phyloP scores from a whole-genome alignment of 2,888 invertebrate genomes.

The Aspidiotus destructor region DNA sequence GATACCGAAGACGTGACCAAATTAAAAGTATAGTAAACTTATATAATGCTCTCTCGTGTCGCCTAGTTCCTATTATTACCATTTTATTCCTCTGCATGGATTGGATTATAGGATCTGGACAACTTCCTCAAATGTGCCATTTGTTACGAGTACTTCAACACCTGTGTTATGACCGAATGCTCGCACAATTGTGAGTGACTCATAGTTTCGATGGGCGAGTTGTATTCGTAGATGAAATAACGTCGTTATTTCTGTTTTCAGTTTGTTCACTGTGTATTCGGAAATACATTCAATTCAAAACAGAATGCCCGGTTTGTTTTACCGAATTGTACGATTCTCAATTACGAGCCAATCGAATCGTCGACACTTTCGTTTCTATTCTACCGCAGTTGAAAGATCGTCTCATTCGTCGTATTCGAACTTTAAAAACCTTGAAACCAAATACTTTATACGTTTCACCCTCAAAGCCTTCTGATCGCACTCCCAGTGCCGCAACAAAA shows the following conservation, averaged over 20 bases:
- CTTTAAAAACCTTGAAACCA: constrained; percentile 35
- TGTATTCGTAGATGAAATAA: background rate
- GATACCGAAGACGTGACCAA: background rate
- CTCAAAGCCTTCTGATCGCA: background rate
- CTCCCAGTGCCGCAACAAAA: background rate
- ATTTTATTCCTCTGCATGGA: background rate
- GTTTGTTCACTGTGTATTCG: constrained; percentile 49
- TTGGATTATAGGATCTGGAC: constrained; percentile 43
- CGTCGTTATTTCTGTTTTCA: constrained; percentile 39
- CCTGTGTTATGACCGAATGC: constrained; percentile 46
- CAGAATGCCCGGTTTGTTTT: constrained; percentile 47
- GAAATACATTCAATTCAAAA: constrained; percentile 45
- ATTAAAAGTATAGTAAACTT: background rate
- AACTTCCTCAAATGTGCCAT: constrained; percentile 45
- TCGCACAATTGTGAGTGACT: constrained; percentile 47
- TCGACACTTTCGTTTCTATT: constrained; percentile 43
- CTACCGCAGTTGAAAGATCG: constrained; percentile 41
- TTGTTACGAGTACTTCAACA: constrained; percentile 47
- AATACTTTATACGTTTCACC: constrained; percentile 12
- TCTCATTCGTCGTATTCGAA: constrained; percentile 38
- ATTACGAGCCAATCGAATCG: constrained; percentile 44
- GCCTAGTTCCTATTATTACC: background rate
- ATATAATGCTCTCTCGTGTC: background rate
- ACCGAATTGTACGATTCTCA: constrained; percentile 44
- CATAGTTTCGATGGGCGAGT: background rate